These are phyloP conservation scores for Dascyllus trimaculatus DNA, from an alignment of 2,113 vertebrate species.

Conservation along the genomic window DNA sequence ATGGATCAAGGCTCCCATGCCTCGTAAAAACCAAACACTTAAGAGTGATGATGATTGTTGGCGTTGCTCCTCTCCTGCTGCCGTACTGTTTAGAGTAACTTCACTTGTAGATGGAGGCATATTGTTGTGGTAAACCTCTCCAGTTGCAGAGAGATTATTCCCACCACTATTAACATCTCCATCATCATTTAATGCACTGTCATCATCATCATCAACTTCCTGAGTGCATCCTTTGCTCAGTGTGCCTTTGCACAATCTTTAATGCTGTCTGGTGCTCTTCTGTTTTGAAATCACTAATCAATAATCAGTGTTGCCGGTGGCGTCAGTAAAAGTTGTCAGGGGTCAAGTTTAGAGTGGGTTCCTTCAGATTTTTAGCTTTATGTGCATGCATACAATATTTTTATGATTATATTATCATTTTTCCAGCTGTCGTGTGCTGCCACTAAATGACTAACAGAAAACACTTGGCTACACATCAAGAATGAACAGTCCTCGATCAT, in stretches of 20 bases:
- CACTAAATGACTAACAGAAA: constrained; percentile 21
- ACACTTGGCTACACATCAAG: constrained; percentile 7
- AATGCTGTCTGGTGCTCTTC: background rate
- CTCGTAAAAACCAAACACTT: constrained; percentile 70
- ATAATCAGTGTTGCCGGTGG: background rate
- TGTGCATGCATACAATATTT: background rate
- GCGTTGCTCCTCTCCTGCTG: constrained; percentile 11
- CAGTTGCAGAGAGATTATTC: background rate
- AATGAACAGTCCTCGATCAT: constrained; percentile 39
- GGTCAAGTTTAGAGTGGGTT: background rate
- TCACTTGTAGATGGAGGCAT: constrained; percentile 5
- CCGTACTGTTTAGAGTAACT: constrained; percentile 30
- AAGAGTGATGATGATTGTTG: constrained; percentile 64
- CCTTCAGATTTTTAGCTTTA: background rate
- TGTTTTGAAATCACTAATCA: background rate
- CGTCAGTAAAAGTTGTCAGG: background rate
- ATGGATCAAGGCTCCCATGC: constrained; percentile 61
- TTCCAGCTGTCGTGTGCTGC: background rate
- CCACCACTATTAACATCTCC: background rate
- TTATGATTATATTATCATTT: constrained; percentile 2
- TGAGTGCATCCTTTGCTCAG: background rate
- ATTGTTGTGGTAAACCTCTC: constrained; percentile 6
- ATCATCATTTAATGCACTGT: background rate
- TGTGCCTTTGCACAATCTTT: background rate
- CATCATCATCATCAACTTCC: background rate